Base-by-base conservation (phyloP, 1,140 invertebrate species). In the Choristoneura fumiferana region DNA sequence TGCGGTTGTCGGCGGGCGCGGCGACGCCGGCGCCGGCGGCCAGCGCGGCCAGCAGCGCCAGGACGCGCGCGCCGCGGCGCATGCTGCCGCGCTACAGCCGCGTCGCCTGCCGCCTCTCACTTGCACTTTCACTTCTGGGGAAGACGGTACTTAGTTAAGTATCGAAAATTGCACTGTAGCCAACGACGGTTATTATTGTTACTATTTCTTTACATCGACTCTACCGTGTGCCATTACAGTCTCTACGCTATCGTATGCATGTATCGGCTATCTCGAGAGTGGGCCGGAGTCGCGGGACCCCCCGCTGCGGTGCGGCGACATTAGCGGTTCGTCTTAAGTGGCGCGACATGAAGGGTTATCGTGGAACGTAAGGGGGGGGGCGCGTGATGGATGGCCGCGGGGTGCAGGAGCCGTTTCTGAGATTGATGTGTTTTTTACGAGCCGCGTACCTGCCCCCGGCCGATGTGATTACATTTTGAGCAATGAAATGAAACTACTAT, bases 401-500 rank as follows among this genome's bases (percentile, higher is more conserved):
- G 22, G 43, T n/a, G 43, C 59, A 15, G 14, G 49, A 40, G 54
- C 45, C 22, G n/a, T n/a, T n/a, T n/a, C n/a, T n/a, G 39, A 62
- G 60, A 62, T 62, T 62, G 60, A 62, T 62, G 60, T 38, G 54
- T 57, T 62, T 62, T 62, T 62, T 62, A 62, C 60, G 60, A 62
- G 60, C 17, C 29, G 45, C 55, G 38, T 29, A 52, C 36, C 37
- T 35, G 49, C 22, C 58, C 52, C 18, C 13, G 36, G 17, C 43
- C 10, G 9, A 17, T 49, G 14, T 6, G 17, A 49, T 49, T 49
- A 49, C 22, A 49, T 22, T 49, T 49, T 18, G 22, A 4, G 17
- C 43, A 49, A 49, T 49, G 43, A 49, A 49, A 22, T n/a, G n/a
- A 49, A 49, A 29, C 22, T 29, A 29, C 39, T 43, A 43, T 43